Evolutionary conservation across 2,113 vertebrate species (phyloP), one percentile per base, ranked within the genome.

Genomic region (Chionomys nivalis): DNA sequence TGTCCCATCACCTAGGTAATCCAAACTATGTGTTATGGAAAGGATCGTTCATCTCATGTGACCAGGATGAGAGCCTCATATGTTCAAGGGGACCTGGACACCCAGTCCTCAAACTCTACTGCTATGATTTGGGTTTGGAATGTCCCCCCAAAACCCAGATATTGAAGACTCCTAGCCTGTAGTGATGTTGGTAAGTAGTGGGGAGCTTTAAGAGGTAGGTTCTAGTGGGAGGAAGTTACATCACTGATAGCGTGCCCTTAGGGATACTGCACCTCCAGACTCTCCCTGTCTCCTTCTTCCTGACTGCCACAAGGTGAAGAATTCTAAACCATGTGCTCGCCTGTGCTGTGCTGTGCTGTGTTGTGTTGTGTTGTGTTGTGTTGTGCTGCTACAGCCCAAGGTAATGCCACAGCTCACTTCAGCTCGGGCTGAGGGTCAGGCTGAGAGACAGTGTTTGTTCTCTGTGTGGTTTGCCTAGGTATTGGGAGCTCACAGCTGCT

Each of bases 121-220:
- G 42, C 82, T 66, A 1, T 78, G 16, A 58, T 55, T 49, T 76
- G 68, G 13, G 24, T 42, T 44, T 26, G 11, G 68, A 52, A 49
- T 52, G 19, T 33, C n/a, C 24, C 5, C 0, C 4, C 1, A 2
- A n/a, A 78, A 68, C 3, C n/a, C 7, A 11, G 14, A 1, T 47
- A 6, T 33, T 24, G 4, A 36, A 70, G n/a, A 42, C 65, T 14
- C 28, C 26, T 47, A 93, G 42, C 5, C 33, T n/a, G 10, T 23
- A 26, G 2, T n/a, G 44, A 11, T 65, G 7, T 44, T 65, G 42
- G 23, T 65, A 81, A 24, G 65, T n/a, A 7, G 10, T 12, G 23
- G 76, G 23, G 10, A 7, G 13, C 76, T 19, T 70, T 33, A 24
- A 12, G 76, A 24, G n/a, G 39, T 21, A 17, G 10, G 17, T 24